These are phyloP conservation scores for Lithophane ornitopus DNA, from an alignment of 2,888 invertebrate species.

Conservation along the genomic window DNA sequence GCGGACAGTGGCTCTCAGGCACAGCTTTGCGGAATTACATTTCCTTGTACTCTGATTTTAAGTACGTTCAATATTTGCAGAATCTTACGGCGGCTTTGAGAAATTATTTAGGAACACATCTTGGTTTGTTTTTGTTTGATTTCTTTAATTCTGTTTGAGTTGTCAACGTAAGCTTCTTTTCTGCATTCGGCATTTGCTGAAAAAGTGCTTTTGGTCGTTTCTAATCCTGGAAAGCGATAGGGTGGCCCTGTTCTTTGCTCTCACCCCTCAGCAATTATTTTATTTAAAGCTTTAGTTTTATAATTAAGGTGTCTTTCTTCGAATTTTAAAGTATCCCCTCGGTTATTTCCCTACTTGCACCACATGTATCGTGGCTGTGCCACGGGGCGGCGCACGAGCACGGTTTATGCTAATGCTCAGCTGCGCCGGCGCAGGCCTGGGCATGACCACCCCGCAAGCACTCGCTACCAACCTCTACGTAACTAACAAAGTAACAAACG, in stretches of 20 bases:
- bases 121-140: slow-evolving; percentile 28
- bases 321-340: slow-evolving; percentile 47
- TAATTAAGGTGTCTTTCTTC: background rate
- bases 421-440: slow-evolving; percentile 67
- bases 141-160: slow-evolving; percentile 32
- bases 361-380: slow-evolving; percentile 59
- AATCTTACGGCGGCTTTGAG: slow-evolving; percentile 51
- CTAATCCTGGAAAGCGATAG: background rate
- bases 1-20: slow-evolving; percentile 55
- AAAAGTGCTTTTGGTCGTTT: background rate
- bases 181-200: background rate
- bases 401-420: slow-evolving; percentile 85
- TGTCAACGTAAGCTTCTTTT: slow-evolving; percentile 32
- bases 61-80: slow-evolving; percentile 51
- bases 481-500: slow-evolving; percentile 41
- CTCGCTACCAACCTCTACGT: slow-evolving; percentile 53
- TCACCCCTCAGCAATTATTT: slow-evolving; percentile 7
- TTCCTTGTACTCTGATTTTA: slow-evolving; percentile 66
- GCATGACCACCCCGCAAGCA: slow-evolving; percentile 80
- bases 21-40: slow-evolving; percentile 58
- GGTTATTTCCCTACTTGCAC: slow-evolving; percentile 64
- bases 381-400: slow-evolving; percentile 76
- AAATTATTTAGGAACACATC: slow-evolving; percentile 21
- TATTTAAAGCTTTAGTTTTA: slow-evolving; percentile 25
- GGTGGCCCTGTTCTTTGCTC: background rate